Percentiles rank a stretch among this genome's conserved stretches.
Conservation (phyloP, 2,113 vertebrate genomes). For the zebrafish (Danio rerio) region GRCz12tu NC_133190.1:26429001-26429500, state of each 20-base stretch:
- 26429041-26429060: conserved; percentile 58
- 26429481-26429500: not conserved
- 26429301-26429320: not conserved
- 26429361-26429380: not conserved
- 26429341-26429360: not conserved
- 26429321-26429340: not conserved
- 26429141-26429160: conserved; percentile 19
- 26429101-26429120: conserved; percentile 27
- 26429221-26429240: conserved; percentile 35
- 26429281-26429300: conserved; percentile 6
- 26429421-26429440: not conserved
- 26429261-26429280: conserved; percentile 18
- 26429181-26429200: not conserved
- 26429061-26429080: conserved; percentile 30
- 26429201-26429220: conserved; percentile 25
- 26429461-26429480: not conserved
- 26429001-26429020: conserved; percentile 31
- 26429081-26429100: conserved; percentile 36
- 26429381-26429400: not conserved
- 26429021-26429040: conserved; percentile 17
- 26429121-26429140: not conserved
- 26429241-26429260: conserved; percentile 31
- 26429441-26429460: not conserved
- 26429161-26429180: conserved; percentile 20
- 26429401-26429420: conserved; percentile 3